Conservation (phyloP, 2,113 vertebrate genomes). For the Polypterus bichir region DNA sequence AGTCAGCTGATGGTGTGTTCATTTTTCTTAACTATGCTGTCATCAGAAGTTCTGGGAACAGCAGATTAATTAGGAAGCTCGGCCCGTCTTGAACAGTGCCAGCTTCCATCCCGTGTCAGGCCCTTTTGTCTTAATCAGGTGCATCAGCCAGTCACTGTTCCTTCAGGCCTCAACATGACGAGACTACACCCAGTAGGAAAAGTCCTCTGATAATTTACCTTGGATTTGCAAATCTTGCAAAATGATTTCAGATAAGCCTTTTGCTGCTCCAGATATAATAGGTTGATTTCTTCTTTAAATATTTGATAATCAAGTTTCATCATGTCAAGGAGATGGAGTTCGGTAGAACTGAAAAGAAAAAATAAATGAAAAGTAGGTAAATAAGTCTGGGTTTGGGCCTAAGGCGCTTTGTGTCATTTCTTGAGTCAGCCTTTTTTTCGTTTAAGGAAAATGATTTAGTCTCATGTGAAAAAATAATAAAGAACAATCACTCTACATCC, state of each 20-base stretch:
- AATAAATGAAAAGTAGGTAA: neutral
- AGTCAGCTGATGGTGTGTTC: too few species aligned
- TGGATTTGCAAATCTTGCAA: slow-evolving; percentile 26
- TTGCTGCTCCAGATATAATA: slow-evolving; percentile 42
- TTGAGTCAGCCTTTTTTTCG: too few species aligned
- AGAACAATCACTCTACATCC: too few species aligned
- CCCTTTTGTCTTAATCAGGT: neutral
- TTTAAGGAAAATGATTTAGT: too few species aligned
- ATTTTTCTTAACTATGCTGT: neutral
- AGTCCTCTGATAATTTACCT: slow-evolving; percentile 29
- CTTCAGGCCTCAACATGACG: slow-evolving; percentile 5
- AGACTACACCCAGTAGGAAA: neutral
- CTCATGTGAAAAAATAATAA: too few species aligned
- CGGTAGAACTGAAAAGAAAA: slow-evolving; percentile 32
- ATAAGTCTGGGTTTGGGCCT: too few species aligned
- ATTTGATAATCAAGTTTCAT: slow-evolving; percentile 48
- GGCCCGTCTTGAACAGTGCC: neutral
- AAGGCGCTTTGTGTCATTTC: too few species aligned
- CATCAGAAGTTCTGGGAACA: neutral
- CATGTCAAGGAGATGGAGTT: slow-evolving; percentile 39
- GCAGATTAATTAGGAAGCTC: slow-evolving; percentile 1
- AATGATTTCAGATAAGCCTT: slow-evolving; percentile 32
- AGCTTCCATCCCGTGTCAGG: neutral
- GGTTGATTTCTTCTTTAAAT: slow-evolving; percentile 48
- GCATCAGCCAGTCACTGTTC: neutral